Evolutionary conservation across 2,113 vertebrate genomes (phyloP), one percentile per base, ranked within the genome.

Genomic region (Lepus americanus): DNA sequence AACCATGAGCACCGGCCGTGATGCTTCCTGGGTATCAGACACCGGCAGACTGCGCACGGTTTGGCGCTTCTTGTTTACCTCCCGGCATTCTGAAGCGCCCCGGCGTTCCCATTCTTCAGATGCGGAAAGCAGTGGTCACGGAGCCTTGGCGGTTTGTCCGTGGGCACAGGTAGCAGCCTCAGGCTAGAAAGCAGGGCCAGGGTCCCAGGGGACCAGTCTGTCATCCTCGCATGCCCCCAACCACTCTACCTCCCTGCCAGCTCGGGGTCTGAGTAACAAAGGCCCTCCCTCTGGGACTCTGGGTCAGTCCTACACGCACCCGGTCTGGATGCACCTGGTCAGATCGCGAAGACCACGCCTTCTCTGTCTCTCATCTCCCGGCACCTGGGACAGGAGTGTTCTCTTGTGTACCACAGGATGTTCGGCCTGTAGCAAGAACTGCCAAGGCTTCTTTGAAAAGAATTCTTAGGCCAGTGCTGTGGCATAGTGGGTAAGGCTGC

Each of bases 181-280:
- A 69, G 19, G 44, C 55, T 73, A 61, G 44, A 89, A 92, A 61
- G 12, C n/a, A 76, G 12, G 16, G 55, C 55, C 55, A 59, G 55
- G 10, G 66, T 16, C 64, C 39, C 7, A 27, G n/a, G 51, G 5
- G 33, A 5, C 33, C 44, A 20, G 23, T 5, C 9, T 13, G 25
- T n/a, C 69, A 33, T 23, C 39, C 3, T 9, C 27, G 14, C 16
- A 20, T 20, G 53, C n/a, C 39, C 25, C 44, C 1, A 9, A 2
- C 12, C 61, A 53, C 49, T 1, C 0, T 51, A 77, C 31, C 2
- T 36, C 44, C 19, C 1, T 2, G 1, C 39, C 0, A 1, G 51
- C 0, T 1, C n/a, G 55, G 44, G 6, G 0, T 36, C 51, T 70
- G 19, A 78, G 63, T n/a, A 51, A 64, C 29, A 14, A 17, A 78